A percentile compares a stretch with the other conserved stretches of the same genome.
phyloP scores from a whole-genome alignment of 1,140 invertebrate genomes.

The Lepidurus apus region DNA sequence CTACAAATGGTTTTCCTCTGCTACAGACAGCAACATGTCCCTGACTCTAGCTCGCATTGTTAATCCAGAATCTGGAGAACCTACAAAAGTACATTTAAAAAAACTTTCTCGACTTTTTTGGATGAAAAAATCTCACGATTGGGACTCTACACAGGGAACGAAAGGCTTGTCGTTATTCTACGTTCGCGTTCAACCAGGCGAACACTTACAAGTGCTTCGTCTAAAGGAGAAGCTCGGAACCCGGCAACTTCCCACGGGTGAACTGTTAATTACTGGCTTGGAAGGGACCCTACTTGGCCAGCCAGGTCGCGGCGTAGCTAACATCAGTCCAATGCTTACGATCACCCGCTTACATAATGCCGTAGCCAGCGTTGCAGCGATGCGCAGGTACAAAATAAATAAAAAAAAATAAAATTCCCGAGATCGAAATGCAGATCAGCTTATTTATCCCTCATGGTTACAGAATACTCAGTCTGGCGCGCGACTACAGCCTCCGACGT shows the following conservation, averaged over 20 bases:
- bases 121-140: not conserved
- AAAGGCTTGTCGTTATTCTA: conserved; percentile 54
- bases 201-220: conserved; percentile 47
- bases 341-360: conserved; percentile 57
- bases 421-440: not conserved
- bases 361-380: conserved; percentile 45
- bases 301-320: conserved; percentile 52
- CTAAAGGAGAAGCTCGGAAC: conserved; percentile 57
- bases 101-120: not conserved
- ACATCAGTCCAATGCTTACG: conserved; percentile 55
- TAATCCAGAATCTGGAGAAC: conserved; percentile 44
- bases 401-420: not conserved
- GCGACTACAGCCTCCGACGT: conserved; percentile 52
- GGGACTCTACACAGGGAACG: conserved; percentile 45
- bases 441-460: conserved; percentile 35
- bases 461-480: conserved; percentile 50
- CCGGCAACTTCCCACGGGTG: conserved; percentile 56
- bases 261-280: conserved; percentile 54
- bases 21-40: conserved; percentile 56
- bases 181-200: conserved; percentile 45
- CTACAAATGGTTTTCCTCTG: conserved; percentile 58
- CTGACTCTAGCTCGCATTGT: conserved; percentile 54
- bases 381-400: conserved; percentile 48
- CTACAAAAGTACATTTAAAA: conserved; percentile 41
- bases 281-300: conserved; percentile 49